Evolutionary conservation across 2,888 invertebrate species (phyloP).

Genomic region (Xanthia togata): DNA sequence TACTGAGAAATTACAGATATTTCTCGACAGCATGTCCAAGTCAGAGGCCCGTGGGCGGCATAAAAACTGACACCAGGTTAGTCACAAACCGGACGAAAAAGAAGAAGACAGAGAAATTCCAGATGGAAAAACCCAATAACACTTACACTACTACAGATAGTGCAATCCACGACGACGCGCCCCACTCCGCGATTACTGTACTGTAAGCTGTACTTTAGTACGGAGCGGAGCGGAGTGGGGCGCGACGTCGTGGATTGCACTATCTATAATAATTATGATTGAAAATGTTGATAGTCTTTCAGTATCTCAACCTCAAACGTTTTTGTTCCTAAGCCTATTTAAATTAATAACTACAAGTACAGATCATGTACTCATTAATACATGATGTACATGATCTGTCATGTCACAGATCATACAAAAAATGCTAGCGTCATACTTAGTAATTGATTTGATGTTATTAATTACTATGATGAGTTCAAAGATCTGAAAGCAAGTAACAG

Average conservation of each 20-base stretch:
- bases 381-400: not conserved
- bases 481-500: slow-evolving; percentile 33
- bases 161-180: too few relatives aligned
- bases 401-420: slow-evolving; percentile 25
- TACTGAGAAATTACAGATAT: not conserved
- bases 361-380: slow-evolving; percentile 36
- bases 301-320: not conserved
- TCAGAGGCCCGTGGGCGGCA: too few relatives aligned
- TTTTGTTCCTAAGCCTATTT: not conserved
- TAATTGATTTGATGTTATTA: slow-evolving; percentile 62
- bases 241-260: too few relatives aligned
- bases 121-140: not conserved
- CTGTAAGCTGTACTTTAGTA: too few relatives aligned
- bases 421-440: slow-evolving; percentile 47
- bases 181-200: too few relatives aligned
- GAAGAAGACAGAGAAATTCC: not conserved
- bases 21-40: too few relatives aligned
- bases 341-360: slow-evolving; percentile 12
- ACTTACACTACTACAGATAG: not conserved
- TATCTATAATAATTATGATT: not conserved
- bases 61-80: too few relatives aligned
- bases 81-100: too few relatives aligned
- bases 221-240: too few relatives aligned
- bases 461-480: slow-evolving; percentile 56
- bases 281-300: not conserved